These are phyloP conservation scores for Polyommatus icarus DNA, from an alignment of 2,888 invertebrate species.

Conservation along the genomic window DNA sequence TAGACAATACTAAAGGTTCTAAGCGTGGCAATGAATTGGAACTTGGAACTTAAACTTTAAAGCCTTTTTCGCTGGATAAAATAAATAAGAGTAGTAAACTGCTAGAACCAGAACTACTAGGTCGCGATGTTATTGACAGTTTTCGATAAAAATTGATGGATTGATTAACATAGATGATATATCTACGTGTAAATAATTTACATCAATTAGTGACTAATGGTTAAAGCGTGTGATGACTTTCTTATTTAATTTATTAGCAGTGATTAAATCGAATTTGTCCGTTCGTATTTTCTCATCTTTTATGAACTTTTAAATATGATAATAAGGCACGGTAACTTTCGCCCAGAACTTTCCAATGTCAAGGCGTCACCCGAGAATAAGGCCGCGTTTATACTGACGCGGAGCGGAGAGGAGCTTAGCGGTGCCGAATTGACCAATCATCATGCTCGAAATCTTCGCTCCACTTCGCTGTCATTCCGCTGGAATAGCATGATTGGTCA, in stretches of 20 bases:
- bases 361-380: background rate
- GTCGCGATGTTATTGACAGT: background rate
- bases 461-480: too few species aligned
- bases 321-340: constrained; percentile 9
- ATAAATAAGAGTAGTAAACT: background rate
- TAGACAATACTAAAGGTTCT: too few species aligned
- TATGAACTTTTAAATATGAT: constrained; percentile 12
- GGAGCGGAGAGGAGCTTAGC: too few species aligned
- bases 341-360: constrained; percentile 6
- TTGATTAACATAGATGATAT: background rate
- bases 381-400: too few species aligned
- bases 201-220: background rate
- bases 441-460: too few species aligned
- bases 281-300: background rate
- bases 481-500: too few species aligned
- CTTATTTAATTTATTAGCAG: background rate
- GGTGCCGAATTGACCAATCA: too few species aligned
- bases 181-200: background rate
- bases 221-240: background rate
- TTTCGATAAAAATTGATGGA: background rate
- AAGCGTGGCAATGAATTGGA: too few species aligned
- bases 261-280: background rate
- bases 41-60: background rate
- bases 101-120: background rate
- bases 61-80: background rate